Percentiles rank a stretch among this genome's conserved stretches.
Conservation (phyloP, 2,113 vertebrate genomes). For the Percopsis transmontana region DNA sequence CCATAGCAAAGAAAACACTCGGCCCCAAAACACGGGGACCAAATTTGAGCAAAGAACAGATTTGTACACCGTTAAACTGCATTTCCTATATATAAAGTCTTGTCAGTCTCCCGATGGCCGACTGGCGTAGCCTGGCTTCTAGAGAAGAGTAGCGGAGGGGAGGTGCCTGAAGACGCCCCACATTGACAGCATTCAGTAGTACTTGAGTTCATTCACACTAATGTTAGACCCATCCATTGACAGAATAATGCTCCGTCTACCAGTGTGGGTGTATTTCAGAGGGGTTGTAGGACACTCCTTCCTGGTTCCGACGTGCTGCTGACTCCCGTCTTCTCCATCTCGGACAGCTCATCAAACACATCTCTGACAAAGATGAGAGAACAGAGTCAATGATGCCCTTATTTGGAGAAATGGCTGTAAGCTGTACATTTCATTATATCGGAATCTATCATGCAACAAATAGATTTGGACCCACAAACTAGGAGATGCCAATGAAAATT, state of each 20-base stretch:
- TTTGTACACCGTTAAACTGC: constrained; percentile 30
- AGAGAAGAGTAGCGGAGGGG: constrained; percentile 13
- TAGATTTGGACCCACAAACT: no score
- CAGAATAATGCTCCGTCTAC: background rate
- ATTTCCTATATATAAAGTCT: constrained; percentile 45
- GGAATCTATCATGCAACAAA: no score
- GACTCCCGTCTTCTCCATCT: constrained; percentile 83
- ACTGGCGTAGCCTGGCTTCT: constrained; percentile 16
- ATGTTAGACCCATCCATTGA: background rate
- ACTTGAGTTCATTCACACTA: constrained; percentile 38
- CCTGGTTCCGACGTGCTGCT: constrained; percentile 57
- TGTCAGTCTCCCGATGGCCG: constrained; percentile 7
- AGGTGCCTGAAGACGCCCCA: constrained; percentile 51
- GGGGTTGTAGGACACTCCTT: constrained; percentile 78
- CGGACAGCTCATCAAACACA: constrained; percentile 92
- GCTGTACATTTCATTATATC: no score
- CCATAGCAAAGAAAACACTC: constrained; percentile 40
- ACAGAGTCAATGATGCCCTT: background rate
- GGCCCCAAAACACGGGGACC: constrained; percentile 43
- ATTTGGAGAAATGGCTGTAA: no score
- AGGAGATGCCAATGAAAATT: no score
- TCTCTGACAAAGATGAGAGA: constrained; percentile 76
- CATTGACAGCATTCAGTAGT: constrained; percentile 67
- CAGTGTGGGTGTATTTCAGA: constrained; percentile 49
- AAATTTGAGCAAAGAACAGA: constrained; percentile 47